phyloP scores from a whole-genome alignment of 2,888 invertebrate genomes.

The Iselma pallidipennis region DNA sequence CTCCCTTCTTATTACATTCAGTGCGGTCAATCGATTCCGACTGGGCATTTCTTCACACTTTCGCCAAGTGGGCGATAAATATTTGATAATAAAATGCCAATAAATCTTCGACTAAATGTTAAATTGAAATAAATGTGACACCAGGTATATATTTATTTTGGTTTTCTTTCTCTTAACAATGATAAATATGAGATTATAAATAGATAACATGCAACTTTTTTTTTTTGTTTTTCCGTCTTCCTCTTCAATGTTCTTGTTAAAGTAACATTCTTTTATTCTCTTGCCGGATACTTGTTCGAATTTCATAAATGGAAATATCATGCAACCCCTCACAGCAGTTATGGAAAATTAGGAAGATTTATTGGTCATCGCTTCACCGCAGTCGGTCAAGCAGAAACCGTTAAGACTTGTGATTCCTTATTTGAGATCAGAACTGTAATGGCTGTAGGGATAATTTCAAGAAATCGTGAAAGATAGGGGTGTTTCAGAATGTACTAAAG shows the following conservation, averaged over 20 bases:
- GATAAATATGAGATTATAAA: background rate
- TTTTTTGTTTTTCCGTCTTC: background rate
- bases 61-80: conserved; percentile 28
- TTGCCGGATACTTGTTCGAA: conserved; percentile 3
- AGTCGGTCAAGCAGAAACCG: conserved; percentile 47
- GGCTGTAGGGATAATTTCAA: conserved; percentile 20
- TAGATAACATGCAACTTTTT: background rate
- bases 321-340: conserved; percentile 33
- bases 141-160: background rate
- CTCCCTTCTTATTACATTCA: conserved; percentile 33
- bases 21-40: conserved; percentile 31
- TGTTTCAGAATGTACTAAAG: conserved; percentile 16
- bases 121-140: conserved; percentile 23
- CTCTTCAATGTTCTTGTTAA: conserved; percentile 1
- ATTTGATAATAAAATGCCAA: conserved; percentile 22
- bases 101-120: conserved; percentile 11
- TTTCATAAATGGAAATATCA: conserved; percentile 25
- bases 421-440: conserved; percentile 20
- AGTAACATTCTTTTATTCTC: conserved; percentile 8
- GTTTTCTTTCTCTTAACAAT: background rate
- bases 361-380: conserved; percentile 43
- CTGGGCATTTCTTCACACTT: conserved; percentile 29
- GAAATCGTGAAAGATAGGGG: conserved; percentile 13
- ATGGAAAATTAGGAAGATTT: conserved; percentile 50
- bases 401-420: conserved; percentile 35